Conservation (phyloP, 2,113 vertebrate species). For the Chitala chitala region DNA sequence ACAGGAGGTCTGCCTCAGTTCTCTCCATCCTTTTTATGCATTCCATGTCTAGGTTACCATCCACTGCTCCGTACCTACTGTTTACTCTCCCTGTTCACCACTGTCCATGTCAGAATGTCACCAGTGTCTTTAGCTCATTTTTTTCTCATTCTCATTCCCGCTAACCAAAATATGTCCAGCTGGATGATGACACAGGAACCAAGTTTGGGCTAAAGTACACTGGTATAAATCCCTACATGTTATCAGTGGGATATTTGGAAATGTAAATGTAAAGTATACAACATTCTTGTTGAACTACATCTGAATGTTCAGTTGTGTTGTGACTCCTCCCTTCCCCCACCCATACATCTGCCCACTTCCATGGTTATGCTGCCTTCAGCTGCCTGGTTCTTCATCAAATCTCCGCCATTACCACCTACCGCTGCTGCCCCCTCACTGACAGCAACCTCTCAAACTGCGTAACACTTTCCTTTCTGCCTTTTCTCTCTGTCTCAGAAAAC, state of each 20-base stretch:
- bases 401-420: not conserved
- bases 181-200: not conserved
- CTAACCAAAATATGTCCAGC: not conserved
- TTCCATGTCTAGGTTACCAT: too few relatives aligned
- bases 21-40: not conserved
- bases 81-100: not conserved
- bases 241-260: too few relatives aligned
- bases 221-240: too few relatives aligned
- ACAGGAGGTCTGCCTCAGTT: not conserved
- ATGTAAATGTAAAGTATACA: too few relatives aligned
- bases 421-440: not conserved
- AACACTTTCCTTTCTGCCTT: constrained; percentile 37
- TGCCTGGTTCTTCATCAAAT: not conserved
- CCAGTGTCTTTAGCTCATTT: not conserved
- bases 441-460: constrained; percentile 26
- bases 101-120: not conserved
- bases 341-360: not conserved
- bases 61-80: too few relatives aligned
- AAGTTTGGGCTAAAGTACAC: too few relatives aligned
- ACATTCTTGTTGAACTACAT: too few relatives aligned
- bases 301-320: too few relatives aligned
- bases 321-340: not conserved
- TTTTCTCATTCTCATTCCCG: not conserved
- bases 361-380: not conserved
- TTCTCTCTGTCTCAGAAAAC: too few relatives aligned